A percentile compares a stretch with the other conserved stretches of the same genome.
Conservation (phyloP, 2,797 vertebrate genomes). For the Fundulus diaphanus region DNA sequence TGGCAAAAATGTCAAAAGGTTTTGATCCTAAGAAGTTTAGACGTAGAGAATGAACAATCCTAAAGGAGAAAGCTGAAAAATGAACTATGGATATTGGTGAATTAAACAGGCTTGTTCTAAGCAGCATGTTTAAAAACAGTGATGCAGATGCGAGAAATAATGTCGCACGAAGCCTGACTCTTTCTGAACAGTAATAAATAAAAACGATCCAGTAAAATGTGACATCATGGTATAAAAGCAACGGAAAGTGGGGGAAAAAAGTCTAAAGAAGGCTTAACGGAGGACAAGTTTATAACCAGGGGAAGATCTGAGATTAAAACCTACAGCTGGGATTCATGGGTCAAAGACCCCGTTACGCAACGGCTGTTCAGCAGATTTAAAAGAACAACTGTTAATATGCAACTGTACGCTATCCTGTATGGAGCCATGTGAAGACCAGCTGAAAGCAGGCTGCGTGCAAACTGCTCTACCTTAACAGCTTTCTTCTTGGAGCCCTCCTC, state of each 20-base stretch:
- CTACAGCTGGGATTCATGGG: neutral
- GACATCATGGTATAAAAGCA: too few relatives aligned
- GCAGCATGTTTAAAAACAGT: neutral
- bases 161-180: neutral
- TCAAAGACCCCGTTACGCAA: slow-evolving; percentile 44
- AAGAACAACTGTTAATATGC: slow-evolving; percentile 22
- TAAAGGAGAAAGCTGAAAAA: neutral
- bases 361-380: slow-evolving; percentile 16
- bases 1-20: slow-evolving; percentile 38
- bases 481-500: slow-evolving; percentile 89
- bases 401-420: slow-evolving; percentile 1
- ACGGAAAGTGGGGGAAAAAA: neutral
- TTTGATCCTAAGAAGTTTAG: slow-evolving; percentile 23
- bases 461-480: slow-evolving; percentile 84
- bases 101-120: neutral
- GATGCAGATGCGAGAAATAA: neutral
- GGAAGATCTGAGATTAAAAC: slow-evolving; percentile 14
- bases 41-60: neutral
- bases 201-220: neutral
- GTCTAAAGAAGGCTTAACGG: neutral
- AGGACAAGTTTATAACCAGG: neutral
- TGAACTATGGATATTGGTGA: neutral
- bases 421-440: neutral
- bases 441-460: neutral
- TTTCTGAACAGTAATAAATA: neutral